These are phyloP conservation scores for Callyntrura guangdongensis DNA, from an alignment of 2,888 invertebrate genomes.

Conservation along the genomic window DNA sequence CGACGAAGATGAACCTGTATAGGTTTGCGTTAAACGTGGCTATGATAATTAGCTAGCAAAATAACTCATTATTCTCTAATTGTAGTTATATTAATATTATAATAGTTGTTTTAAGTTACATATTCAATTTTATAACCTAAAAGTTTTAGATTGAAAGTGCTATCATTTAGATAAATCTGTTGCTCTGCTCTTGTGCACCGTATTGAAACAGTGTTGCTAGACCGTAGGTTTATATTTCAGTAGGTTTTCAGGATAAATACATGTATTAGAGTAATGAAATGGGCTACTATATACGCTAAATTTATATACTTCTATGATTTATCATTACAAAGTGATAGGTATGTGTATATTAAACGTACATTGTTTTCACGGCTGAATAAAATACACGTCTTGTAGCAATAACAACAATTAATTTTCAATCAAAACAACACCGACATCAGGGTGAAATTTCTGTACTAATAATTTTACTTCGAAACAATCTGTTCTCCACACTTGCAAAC, in stretches of 20 bases:
- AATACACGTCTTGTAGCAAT: conserved; percentile 11
- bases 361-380: not conserved
- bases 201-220: too few species aligned
- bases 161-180: not conserved
- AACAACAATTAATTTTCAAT: not conserved
- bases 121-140: not conserved
- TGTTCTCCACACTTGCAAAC: not conserved
- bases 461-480: not conserved
- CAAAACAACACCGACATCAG: not conserved
- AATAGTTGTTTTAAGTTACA: not conserved
- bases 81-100: not conserved
- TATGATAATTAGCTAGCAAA: conserved; percentile 59
- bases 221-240: too few species aligned
- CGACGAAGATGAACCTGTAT: conserved; percentile 36
- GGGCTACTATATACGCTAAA: not conserved
- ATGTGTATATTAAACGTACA: not conserved
- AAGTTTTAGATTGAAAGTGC: not conserved
- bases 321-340: not conserved
- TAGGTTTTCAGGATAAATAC: not conserved
- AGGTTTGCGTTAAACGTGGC: conserved; percentile 55
- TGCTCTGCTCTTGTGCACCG: too few species aligned
- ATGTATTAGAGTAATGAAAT: not conserved
- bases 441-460: not conserved
- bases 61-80: conserved; percentile 47
- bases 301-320: not conserved